Conservation (phyloP, 2,888 invertebrate genomes). For the Cryptophagus acutangulus region DNA sequence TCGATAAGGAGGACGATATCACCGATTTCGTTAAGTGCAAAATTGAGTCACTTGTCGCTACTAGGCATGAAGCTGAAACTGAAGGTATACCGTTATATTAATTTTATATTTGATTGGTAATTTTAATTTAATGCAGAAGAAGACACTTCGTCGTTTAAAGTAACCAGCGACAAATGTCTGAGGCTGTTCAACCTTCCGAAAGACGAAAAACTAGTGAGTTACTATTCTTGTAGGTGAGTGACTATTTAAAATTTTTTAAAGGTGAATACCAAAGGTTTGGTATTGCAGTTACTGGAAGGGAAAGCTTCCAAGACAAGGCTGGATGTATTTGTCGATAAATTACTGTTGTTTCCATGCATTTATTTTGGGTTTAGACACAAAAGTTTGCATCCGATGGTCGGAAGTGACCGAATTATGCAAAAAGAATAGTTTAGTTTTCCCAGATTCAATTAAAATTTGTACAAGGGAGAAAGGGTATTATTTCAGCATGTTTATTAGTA, state of each 20-base stretch:
- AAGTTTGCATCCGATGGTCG: constrained; percentile 80
- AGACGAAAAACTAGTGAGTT: constrained; percentile 94
- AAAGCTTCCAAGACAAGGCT: constrained; percentile 90
- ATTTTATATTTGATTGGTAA: constrained; percentile 4
- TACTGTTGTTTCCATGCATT: constrained; percentile 95
- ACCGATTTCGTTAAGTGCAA: constrained; percentile 95
- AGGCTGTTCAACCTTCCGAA: constrained; percentile 84
- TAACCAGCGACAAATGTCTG: constrained; percentile 76
- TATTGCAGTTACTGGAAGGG: constrained; percentile 89
- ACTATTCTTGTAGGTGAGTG: constrained; percentile 84
- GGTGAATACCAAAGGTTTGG: constrained; percentile 8
- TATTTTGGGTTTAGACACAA: constrained; percentile 86
- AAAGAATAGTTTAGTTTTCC: constrained; percentile 71
- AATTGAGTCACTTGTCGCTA: constrained; percentile 90
- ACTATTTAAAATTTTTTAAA: not conserved
- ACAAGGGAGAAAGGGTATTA: constrained; percentile 83
- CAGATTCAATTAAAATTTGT: constrained; percentile 80
- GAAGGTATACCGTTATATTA: no score
- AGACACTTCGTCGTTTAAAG: constrained; percentile 74
- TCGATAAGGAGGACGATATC: constrained; percentile 90
- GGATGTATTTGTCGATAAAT: constrained; percentile 94
- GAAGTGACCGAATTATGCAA: constrained; percentile 79
- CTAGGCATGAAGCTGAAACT: constrained; percentile 57
- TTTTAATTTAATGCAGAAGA: constrained; percentile 62
- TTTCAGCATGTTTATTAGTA: constrained; percentile 87